Evolutionary conservation across 1,140 invertebrate genomes (phyloP), one percentile per base, ranked within the genome.

Genomic region (Dryas iulia): DNA sequence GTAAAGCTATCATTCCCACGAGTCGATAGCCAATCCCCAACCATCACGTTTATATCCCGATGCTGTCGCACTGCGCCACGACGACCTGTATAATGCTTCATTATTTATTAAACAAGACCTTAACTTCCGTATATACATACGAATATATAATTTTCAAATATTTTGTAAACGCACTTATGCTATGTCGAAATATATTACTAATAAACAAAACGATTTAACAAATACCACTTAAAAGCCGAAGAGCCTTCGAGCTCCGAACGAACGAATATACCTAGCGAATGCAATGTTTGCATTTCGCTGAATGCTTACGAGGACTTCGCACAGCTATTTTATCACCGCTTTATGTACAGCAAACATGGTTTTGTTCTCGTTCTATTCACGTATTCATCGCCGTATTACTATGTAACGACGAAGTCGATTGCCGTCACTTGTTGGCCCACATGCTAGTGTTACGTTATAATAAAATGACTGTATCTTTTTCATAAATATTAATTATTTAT

Each of bases 371-470:
- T 52, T 60, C 60, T 62, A 56, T 69, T 59, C 56, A 69, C 25
- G 52, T 23, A 52, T 31, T 65, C 18, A 33, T 61, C 23, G 30
- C 26, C 24, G 11, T 14, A 60, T 60, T 35, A 53, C 66, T 61
- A 56, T 67, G 59, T 59, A 61, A 67, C 26, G 47, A 35, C 59
- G 58, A 23, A 12, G 54, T 62, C 56, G 56, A 69, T 69, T 69
- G 60, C 54, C 60, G 53, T 69, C 67, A 69, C 60, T 18, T 14
- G 61, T 69, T 69, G 67, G 54, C 60, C 67, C 67, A 69, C 67
- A 69, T 63, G 66, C 18, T 59, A 25, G 60, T 62, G 23, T 33
- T 62, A 69, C 53, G 39, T 33, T 35, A 69, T 64, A 69, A 69
- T 59, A 10, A 47, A 21, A 66, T 59, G 18, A 60, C 65, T 35